Conservation (phyloP, 2,797 vertebrate species). For the Chanos chanos region DNA sequence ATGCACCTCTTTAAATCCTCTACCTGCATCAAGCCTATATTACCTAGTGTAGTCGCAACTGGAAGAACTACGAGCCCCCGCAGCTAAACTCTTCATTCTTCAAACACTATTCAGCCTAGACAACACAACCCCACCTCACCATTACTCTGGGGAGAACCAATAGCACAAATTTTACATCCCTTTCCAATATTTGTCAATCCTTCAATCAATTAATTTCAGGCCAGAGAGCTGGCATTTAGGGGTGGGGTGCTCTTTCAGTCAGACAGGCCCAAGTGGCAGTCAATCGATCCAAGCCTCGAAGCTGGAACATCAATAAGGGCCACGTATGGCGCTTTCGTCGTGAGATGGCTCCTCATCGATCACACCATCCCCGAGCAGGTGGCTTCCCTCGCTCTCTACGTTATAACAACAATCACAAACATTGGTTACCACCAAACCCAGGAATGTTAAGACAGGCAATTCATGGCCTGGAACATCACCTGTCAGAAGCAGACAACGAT, state of each 20-base stretch:
- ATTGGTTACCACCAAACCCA: conserved; percentile 57
- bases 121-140: background rate
- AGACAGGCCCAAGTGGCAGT: conserved; percentile 77
- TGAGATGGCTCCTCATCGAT: conserved; percentile 92
- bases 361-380: conserved; percentile 78
- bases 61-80: background rate
- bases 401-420: conserved; percentile 73
- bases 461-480: conserved; percentile 62
- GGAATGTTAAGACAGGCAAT: conserved; percentile 64
- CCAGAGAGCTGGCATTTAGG: conserved; percentile 81
- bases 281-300: conserved; percentile 84
- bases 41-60: conserved; percentile 24
- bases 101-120: conserved; percentile 1
- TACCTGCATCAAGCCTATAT: conserved; percentile 31
- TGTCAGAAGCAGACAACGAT: conserved; percentile 66
- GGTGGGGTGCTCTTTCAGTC: conserved; percentile 75
- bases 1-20: conserved; percentile 26
- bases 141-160: conserved; percentile 38
- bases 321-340: conserved; percentile 81
- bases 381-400: conserved; percentile 64
- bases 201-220: conserved; percentile 86
- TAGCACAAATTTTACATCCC: conserved; percentile 60
- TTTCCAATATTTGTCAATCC: conserved; percentile 75
- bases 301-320: conserved; percentile 89
- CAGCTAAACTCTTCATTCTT: background rate